Evolutionary conservation across 2,888 invertebrate species (phyloP).

Genomic region (Ctena decussata): DNA sequence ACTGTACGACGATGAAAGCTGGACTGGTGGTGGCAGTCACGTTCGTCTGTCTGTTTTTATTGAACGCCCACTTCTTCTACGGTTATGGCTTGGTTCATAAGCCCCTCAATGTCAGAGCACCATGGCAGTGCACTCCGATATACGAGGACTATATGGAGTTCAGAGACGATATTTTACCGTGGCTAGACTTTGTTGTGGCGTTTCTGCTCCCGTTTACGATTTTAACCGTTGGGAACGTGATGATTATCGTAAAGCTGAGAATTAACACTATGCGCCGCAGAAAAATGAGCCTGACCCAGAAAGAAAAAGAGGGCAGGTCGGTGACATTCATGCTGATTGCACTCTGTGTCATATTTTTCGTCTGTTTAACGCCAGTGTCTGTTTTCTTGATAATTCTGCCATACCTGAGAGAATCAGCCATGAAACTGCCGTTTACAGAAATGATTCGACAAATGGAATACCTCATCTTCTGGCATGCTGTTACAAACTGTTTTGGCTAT

Average conservation of each 20-base stretch:
- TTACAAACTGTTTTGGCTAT: constrained; percentile 70
- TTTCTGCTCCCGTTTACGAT: constrained; percentile 71
- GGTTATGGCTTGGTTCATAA: constrained; percentile 23
- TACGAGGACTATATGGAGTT: constrained; percentile 43
- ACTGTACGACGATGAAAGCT: constrained; percentile 66
- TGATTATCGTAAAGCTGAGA: constrained; percentile 62
- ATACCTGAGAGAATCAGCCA: constrained; percentile 47
- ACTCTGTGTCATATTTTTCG: constrained; percentile 65
- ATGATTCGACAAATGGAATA: constrained; percentile 14
- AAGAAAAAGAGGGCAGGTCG: not conserved
- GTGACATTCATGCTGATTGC: constrained; percentile 61
- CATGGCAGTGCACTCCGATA: constrained; percentile 24
- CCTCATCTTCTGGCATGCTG: constrained; percentile 52
- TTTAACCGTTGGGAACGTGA: constrained; percentile 69
- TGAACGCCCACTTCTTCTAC: constrained; percentile 65
- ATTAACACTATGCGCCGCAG: constrained; percentile 3
- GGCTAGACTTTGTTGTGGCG: constrained; percentile 73
- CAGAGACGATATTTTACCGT: constrained; percentile 65
- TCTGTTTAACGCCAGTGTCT: constrained; percentile 69
- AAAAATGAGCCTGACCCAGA: not conserved
- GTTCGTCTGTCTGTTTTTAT: constrained; percentile 32
- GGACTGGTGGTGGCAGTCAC: constrained; percentile 45
- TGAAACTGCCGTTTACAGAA: constrained; percentile 11
- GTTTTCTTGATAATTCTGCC: constrained; percentile 27
- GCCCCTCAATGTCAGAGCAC: not conserved